Evolutionary conservation across 2,888 invertebrate species (phyloP), one percentile per base, ranked within the genome.

Genomic region (Standfussiana lucernea): DNA sequence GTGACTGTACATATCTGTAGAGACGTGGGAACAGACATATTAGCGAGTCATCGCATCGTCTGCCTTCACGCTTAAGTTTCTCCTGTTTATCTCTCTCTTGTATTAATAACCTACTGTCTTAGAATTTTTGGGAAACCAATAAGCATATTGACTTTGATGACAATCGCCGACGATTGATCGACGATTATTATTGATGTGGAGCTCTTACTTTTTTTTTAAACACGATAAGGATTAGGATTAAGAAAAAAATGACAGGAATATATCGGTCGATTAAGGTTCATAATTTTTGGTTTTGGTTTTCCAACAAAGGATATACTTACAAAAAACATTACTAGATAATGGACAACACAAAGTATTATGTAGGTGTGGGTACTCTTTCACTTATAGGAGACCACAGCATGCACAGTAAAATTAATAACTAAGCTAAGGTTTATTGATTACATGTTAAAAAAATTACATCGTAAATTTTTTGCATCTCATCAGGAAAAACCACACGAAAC

Each of bases 1-100:
- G n/a, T 40, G 45, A 72, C 47, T 65, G 35, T 69, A 61, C 32
- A 21, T 21, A 61, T 35, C 6, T 79, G 67, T 32, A 67, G 47
- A 69, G 62, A 70, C 88, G 89, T 90, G 90, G 85, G 90, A 91
- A 91, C 78, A 75, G 35, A 80, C 74, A 61, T 40, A 62, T 37
- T 66, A 65, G 62, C 79, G 64, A 82, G 68, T 80, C 77, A 86
- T 75, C 73, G 69, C 64, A 47, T 73, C 59, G 64, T 53, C 35
- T 28, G n/a, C 24, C 32, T 65, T n/a, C 45, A 37, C 64, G 53
- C 28, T 59, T 56, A 77, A 71, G 70, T 83, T 87, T 88, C 84
- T 82, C 80, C 69, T 75, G 73, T 71, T 67, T 70, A 32, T 72
- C 1, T n/a, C 56, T 21, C 56, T 45, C 59, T 56, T 66, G 66